Conservation (phyloP, 2,888 invertebrate genomes). For the Aradus depressus region DNA sequence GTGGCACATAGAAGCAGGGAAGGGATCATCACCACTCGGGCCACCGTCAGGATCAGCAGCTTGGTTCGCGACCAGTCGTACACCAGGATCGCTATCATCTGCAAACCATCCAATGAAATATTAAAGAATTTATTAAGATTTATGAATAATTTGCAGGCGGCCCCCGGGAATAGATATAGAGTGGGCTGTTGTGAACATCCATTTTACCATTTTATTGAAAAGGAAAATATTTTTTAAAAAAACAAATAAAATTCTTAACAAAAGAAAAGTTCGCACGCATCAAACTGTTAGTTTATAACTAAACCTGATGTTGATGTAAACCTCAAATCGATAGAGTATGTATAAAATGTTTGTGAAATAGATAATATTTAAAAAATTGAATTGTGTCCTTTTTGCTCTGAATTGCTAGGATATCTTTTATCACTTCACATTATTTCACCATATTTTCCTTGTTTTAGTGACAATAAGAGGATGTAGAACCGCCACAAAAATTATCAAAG, state of each 20-base stretch:
- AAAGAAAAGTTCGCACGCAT: too few relatives aligned
- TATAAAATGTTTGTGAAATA: too few relatives aligned
- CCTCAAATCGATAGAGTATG: too few relatives aligned
- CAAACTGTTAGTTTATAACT: too few relatives aligned
- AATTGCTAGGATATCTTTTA: too few relatives aligned
- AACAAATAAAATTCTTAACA: neutral
- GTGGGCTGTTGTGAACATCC: neutral
- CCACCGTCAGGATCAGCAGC: slow-evolving; percentile 59
- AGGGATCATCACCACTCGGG: slow-evolving; percentile 65
- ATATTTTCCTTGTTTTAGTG: too few relatives aligned
- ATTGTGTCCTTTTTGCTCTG: too few relatives aligned
- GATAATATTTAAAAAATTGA: too few relatives aligned
- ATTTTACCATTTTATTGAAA: neutral
- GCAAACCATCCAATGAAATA: slow-evolving; percentile 4
- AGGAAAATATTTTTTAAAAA: neutral
- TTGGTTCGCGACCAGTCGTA: slow-evolving; percentile 75
- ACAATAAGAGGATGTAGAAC: too few relatives aligned
- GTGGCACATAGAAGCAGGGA: slow-evolving; percentile 70
- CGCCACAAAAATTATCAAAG: too few relatives aligned
- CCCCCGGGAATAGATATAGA: neutral
- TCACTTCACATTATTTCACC: too few relatives aligned
- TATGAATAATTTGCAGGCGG: neutral
- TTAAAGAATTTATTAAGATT: neutral
- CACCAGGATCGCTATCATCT: slow-evolving; percentile 67
- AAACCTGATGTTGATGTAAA: too few relatives aligned